Evolutionary conservation across 2,113 vertebrate genomes (phyloP), one percentile per base, ranked within the genome.

Genomic region (Leptobrachium leishanense): DNA sequence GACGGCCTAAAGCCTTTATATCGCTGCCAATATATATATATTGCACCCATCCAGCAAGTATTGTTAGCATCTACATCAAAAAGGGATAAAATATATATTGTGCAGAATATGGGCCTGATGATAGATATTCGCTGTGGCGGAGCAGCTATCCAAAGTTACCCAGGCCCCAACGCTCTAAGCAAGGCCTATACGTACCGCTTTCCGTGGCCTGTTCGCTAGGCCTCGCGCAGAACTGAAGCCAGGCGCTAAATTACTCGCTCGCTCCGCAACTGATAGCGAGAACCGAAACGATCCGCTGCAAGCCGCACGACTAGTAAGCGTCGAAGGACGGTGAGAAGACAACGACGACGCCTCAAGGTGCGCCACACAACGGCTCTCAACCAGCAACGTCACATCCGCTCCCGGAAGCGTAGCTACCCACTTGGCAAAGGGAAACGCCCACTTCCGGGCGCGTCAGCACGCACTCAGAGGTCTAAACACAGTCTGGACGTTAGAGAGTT

Each of bases 171-270:
- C 55, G 3, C 9, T 4, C 2, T 5, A 39, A 5, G 6, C 10
- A 67, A 3, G 55, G 40, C 39, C 74, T 50, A 53, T 77, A 77
- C 75, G 43, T 77, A 77, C 75, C 66, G 2, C 11, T 2, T 40
- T 15, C 12, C n/a, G 20, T 20, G 20, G 55, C 13, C 2, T 43
- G 4, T 42, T 42, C 15, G 9, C 42, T 6, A 20, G 40, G 15
- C n/a, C 43, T 50, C 55, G 13, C 55, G 3, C 9, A 59, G 13
- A 59, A 8, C 55, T 59, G 8, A 59, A 59, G 13, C 10, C 13
- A 59, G 11, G 3, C 13, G 4, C 55, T 15, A 64, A 64, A 50
- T 50, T 50, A 50, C n/a, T 5, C 62, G 62, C 20, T 20, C n/a
- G 62, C 62, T 2, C 43, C 3, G 8, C 15, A 4, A n/a, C 8